These are phyloP conservation scores for Xenopus borealis DNA, from an alignment of 2,113 vertebrate genomes.

Conservation along the genomic window DNA sequence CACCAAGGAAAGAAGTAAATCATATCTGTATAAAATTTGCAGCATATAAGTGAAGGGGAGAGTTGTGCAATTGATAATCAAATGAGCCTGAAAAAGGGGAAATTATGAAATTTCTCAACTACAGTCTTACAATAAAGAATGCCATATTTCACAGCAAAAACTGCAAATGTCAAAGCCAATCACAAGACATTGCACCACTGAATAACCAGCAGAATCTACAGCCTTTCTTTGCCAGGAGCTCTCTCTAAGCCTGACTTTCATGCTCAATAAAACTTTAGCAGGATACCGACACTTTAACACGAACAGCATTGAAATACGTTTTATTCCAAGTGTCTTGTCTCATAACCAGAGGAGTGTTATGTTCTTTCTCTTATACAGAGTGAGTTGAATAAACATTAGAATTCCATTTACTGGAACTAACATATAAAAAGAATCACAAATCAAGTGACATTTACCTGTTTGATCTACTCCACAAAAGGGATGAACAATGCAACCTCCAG, in stretches of 20 bases:
- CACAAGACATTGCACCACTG: slow-evolving; percentile 77
- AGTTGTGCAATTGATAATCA: slow-evolving; percentile 82
- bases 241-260: slow-evolving; percentile 77
- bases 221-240: slow-evolving; percentile 66
- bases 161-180: slow-evolving; percentile 77
- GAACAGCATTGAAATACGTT: slow-evolving; percentile 37
- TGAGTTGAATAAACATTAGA: too few relatives aligned
- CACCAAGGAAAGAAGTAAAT: slow-evolving; percentile 66
- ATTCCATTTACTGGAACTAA: too few relatives aligned
- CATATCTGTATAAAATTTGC: slow-evolving; percentile 67
- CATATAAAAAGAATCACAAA: too few relatives aligned
- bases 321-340: slow-evolving; percentile 61
- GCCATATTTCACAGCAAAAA: slow-evolving; percentile 74
- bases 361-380: too few relatives aligned
- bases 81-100: slow-evolving; percentile 80
- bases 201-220: slow-evolving; percentile 65
- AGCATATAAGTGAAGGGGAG: slow-evolving; percentile 69
- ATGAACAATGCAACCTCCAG: too few relatives aligned
- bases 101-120: slow-evolving; percentile 75
- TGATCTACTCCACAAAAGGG: too few relatives aligned
- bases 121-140: slow-evolving; percentile 75
- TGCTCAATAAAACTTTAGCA: slow-evolving; percentile 76
- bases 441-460: too few relatives aligned
- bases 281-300: slow-evolving; percentile 23
- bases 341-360: not conserved